Evolutionary conservation across 2,888 invertebrate species (phyloP).

Genomic region (Perizoma affinitatum): DNA sequence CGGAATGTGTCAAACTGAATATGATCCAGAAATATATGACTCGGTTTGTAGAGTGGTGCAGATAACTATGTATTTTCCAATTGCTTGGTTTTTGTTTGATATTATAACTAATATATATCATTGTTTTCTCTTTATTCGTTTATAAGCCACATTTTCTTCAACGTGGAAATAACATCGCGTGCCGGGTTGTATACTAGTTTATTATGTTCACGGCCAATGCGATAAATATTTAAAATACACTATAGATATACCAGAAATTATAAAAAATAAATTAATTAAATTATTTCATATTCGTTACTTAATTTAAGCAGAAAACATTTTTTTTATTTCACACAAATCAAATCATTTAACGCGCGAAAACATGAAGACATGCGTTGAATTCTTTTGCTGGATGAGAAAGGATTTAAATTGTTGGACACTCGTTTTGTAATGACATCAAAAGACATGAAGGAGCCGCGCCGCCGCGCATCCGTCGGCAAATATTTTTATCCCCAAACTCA

Average conservation of each 20-base stretch:
- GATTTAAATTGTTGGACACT: too few species aligned
- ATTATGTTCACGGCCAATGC: slow-evolving; percentile 1
- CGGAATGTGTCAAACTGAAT: slow-evolving; percentile 42
- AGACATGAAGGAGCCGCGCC: neutral
- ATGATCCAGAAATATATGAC: slow-evolving; percentile 42
- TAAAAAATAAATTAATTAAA: too few species aligned
- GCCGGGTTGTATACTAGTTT: slow-evolving; percentile 21
- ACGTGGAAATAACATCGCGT: slow-evolving; percentile 14
- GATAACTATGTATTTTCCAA: slow-evolving; percentile 9
- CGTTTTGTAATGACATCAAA: neutral
- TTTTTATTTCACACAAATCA: too few species aligned
- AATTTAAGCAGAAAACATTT: too few species aligned
- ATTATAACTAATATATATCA: neutral
- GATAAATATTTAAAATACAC: neutral
- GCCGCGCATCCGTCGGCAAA: slow-evolving; percentile 49
- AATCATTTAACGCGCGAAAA: too few species aligned
- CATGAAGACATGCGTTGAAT: too few species aligned
- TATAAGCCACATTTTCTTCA: slow-evolving; percentile 1
- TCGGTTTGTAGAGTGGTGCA: slow-evolving; percentile 51
- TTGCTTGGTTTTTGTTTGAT: neutral
- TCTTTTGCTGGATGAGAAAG: too few species aligned
- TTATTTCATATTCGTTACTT: too few species aligned
- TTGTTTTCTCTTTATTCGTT: neutral
- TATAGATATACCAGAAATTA: too few species aligned
- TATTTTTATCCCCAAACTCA: neutral